Percentiles rank a stretch among this genome's conserved stretches.
Evolutionary conservation across 2,888 invertebrate species (phyloP).

Genomic region (Serripes groenlandicus): DNA sequence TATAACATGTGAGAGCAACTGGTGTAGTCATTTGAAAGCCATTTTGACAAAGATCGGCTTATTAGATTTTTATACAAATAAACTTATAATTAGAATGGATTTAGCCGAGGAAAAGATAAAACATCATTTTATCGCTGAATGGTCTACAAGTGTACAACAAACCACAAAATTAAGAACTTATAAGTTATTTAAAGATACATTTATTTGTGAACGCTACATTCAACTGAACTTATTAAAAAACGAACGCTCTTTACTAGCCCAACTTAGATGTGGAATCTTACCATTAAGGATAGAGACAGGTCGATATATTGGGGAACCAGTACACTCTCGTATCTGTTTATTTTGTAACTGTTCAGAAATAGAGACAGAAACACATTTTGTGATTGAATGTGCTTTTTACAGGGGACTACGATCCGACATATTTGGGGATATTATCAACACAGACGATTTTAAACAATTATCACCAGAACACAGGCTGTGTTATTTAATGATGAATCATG

Average conservation of each 20-base stretch:
- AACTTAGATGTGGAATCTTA: constrained; percentile 35
- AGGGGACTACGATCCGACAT: too few relatives aligned
- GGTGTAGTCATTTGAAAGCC: constrained; percentile 23
- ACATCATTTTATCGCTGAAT: background rate
- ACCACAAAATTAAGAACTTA: constrained; percentile 35
- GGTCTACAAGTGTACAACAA: background rate
- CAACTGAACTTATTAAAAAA: constrained; percentile 5
- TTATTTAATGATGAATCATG: too few relatives aligned
- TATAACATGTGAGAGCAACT: constrained; percentile 8
- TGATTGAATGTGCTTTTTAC: background rate
- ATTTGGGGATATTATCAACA: too few relatives aligned
- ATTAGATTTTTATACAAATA: background rate
- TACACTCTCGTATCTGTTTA: constrained; percentile 27
- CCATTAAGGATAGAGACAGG: constrained; percentile 42
- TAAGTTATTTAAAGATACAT: constrained; percentile 2
- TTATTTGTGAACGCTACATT: constrained; percentile 9
- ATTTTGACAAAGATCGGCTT: background rate
- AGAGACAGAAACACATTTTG: constrained; percentile 30
- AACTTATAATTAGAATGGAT: background rate
- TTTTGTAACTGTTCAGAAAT: constrained; percentile 14
- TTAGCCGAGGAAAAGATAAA: constrained; percentile 2
- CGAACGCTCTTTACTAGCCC: constrained; percentile 24
- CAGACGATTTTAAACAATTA: too few relatives aligned
- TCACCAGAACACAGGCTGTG: too few relatives aligned
- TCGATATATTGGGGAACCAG: constrained; percentile 26